Evolutionary conservation across 1,140 invertebrate species (phyloP).

Genomic region (Ceratina japonica): DNA sequence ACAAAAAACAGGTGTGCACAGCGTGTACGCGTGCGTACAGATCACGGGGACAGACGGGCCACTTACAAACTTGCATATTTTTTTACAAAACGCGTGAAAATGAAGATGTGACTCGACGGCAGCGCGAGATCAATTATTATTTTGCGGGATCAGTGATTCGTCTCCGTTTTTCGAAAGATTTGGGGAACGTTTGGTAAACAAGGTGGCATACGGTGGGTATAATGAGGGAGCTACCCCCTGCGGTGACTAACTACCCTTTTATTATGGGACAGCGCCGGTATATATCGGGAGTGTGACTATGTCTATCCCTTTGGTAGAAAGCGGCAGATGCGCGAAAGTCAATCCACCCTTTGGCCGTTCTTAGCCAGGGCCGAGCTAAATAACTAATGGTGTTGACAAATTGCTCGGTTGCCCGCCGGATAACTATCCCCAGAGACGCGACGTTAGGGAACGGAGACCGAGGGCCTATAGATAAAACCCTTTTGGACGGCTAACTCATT

Average conservation of each 20-base stretch:
- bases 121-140: neutral
- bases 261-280: constrained; percentile 61
- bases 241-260: constrained; percentile 78
- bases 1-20: too few relatives aligned
- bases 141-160: constrained; percentile 38
- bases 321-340: constrained; percentile 77
- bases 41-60: too few relatives aligned
- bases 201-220: constrained; percentile 72
- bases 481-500: constrained; percentile 69
- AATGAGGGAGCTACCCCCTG: constrained; percentile 48
- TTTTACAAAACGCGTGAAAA: too few relatives aligned
- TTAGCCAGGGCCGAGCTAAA: constrained; percentile 23
- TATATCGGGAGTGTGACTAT: too few relatives aligned
- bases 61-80: too few relatives aligned
- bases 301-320: constrained; percentile 40
- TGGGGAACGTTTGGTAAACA: constrained; percentile 78
- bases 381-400: constrained; percentile 79
- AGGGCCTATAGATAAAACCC: constrained; percentile 32
- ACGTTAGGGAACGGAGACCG: constrained; percentile 7
- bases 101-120: neutral
- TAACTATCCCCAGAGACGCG: constrained; percentile 67
- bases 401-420: constrained; percentile 75
- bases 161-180: constrained; percentile 64
- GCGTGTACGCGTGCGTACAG: too few relatives aligned
- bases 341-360: constrained; percentile 64